These are phyloP conservation scores for Hippoglossus hippoglossus DNA, from an alignment of 2,797 vertebrate genomes.

Conservation along the genomic window DNA sequence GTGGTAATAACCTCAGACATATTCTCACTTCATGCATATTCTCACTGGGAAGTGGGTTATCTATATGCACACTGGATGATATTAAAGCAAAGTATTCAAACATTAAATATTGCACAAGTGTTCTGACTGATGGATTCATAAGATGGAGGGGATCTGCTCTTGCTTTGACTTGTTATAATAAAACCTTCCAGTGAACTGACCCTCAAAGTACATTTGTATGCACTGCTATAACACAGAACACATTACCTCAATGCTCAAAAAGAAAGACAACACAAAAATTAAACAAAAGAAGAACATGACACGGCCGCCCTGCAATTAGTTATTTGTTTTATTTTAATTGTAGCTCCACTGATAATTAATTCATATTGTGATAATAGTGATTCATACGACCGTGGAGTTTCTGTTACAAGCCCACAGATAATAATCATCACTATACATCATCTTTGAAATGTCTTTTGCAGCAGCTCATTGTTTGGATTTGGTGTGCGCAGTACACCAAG, in stretches of 20 bases:
- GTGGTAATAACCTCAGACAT: slow-evolving; percentile 31
- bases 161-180: not conserved
- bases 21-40: slow-evolving; percentile 9
- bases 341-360: no score
- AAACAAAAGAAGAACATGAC: no score
- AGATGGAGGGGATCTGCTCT: not conserved
- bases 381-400: no score
- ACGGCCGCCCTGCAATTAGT: not conserved
- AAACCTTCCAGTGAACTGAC: not conserved
- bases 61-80: not conserved
- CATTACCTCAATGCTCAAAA: not conserved
- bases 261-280: not conserved
- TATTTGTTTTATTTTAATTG: no score
- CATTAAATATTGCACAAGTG: not conserved
- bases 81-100: slow-evolving; percentile 1
- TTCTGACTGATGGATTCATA: not conserved
- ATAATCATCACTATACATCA: no score
- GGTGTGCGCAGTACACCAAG: no score
- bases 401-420: no score
- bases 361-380: no score
- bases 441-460: no score
- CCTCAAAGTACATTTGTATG: not conserved
- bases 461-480: no score
- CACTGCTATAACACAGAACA: not conserved
- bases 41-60: not conserved